Evolutionary conservation across 2,888 invertebrate genomes (phyloP).

Genomic region (Hypena proboscidalis): DNA sequence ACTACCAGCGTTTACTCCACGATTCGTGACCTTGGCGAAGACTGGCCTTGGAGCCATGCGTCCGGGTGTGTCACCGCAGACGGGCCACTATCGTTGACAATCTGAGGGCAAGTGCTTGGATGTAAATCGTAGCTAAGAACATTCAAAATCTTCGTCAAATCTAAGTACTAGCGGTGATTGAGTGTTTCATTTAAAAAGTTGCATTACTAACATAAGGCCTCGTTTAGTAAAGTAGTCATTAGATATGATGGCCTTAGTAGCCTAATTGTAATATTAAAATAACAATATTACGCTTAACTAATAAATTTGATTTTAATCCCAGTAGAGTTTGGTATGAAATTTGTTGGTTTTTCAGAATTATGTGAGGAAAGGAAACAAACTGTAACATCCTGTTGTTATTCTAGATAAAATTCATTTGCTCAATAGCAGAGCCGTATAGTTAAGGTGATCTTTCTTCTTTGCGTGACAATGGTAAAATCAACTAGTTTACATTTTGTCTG

Average conservation of each 20-base stretch:
- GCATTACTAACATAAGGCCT: neutral
- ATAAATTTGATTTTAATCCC: too few species aligned
- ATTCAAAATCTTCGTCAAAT: neutral
- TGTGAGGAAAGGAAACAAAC: too few species aligned
- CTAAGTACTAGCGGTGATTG: conserved; percentile 19
- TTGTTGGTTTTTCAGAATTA: too few species aligned
- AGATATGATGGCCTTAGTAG: neutral
- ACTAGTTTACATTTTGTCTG: too few species aligned
- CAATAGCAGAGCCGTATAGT: too few species aligned
- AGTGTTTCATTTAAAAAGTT: conserved; percentile 10
- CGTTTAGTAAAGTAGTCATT: neutral
- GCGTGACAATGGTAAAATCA: too few species aligned
- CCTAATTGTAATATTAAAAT: neutral
- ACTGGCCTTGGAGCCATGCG: conserved; percentile 57
- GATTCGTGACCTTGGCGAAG: conserved; percentile 91
- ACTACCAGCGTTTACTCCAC: conserved; percentile 97
- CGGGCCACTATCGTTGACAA: conserved; percentile 72
- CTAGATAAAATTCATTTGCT: too few species aligned
- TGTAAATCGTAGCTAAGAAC: conserved; percentile 52
- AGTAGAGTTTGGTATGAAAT: neutral
- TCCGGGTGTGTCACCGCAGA: conserved; percentile 54
- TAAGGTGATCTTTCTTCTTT: too few species aligned
- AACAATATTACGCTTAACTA: neutral
- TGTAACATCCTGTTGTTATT: too few species aligned
- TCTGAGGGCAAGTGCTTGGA: conserved; percentile 59